A percentile compares a stretch with the other conserved stretches of the same genome.
phyloP scores from a whole-genome alignment of 2,113 vertebrate genomes.

The Scortum barcoo region DNA sequence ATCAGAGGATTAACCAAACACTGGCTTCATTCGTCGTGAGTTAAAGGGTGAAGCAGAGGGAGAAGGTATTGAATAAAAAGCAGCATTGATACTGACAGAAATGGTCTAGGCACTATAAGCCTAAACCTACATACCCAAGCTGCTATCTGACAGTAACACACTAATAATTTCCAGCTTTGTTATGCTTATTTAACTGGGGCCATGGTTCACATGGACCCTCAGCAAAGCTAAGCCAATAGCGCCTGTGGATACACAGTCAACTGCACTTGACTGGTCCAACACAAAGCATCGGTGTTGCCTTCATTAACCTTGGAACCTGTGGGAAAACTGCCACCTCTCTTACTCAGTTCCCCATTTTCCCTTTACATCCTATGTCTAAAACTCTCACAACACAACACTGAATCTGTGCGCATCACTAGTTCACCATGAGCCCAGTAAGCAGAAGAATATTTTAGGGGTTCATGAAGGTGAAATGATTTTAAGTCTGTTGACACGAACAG shows the following conservation, averaged over 20 bases:
- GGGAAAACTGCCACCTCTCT: constrained; percentile 15
- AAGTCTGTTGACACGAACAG: constrained; percentile 21
- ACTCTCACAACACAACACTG: background rate
- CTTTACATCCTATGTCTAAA: background rate
- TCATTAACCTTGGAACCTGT: constrained; percentile 17
- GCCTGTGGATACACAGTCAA: background rate
- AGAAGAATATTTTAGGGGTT: background rate
- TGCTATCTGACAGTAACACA: background rate
- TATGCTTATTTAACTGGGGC: background rate
- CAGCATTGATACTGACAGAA: background rate
- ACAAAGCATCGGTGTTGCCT: background rate
- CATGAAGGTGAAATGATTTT: background rate
- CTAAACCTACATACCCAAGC: background rate
- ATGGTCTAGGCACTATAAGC: background rate
- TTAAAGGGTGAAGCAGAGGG: constrained; percentile 7
- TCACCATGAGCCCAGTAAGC: background rate
- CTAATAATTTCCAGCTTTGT: background rate
- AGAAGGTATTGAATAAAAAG: constrained; percentile 6
- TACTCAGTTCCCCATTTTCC: background rate
- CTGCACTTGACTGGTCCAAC: background rate
- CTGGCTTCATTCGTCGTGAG: constrained; percentile 17
- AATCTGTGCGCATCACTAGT: constrained; percentile 1
- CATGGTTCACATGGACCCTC: background rate
- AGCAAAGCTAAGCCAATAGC: background rate
- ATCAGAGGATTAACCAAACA: constrained; percentile 57